These are phyloP conservation scores for Meloe dianella DNA, from an alignment of 2,888 invertebrate genomes.

Conservation along the genomic window DNA sequence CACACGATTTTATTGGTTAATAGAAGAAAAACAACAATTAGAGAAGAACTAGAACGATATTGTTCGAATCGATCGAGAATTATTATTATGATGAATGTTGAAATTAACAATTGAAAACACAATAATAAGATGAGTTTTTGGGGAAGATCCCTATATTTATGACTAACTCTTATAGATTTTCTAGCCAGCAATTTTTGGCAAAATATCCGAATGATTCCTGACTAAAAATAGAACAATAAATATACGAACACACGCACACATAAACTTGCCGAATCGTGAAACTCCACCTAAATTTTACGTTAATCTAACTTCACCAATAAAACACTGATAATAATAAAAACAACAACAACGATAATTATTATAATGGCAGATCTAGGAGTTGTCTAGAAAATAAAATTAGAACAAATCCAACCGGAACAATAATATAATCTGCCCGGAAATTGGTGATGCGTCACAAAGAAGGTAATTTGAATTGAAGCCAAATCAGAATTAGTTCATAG, in stretches of 20 bases:
- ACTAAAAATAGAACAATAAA: conserved; percentile 52
- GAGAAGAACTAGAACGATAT: neutral
- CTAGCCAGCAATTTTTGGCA: conserved; percentile 51
- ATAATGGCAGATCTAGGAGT: neutral
- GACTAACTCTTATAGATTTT: conserved; percentile 48
- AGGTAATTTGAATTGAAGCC: conserved; percentile 28
- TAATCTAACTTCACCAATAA: too few relatives aligned
- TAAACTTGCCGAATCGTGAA: too few relatives aligned
- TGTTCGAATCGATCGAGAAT: neutral
- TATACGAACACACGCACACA: neutral
- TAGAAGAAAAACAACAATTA: neutral
- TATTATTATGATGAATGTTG: neutral
- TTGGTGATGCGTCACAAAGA: conserved; percentile 16
- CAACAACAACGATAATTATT: too few relatives aligned
- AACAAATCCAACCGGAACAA: conserved; percentile 18
- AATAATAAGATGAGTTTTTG: conserved; percentile 33
- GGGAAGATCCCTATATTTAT: conserved; percentile 51
- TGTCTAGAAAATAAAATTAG: neutral
- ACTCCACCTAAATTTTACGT: too few relatives aligned
- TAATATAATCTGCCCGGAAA: conserved; percentile 19
- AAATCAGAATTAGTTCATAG: conserved; percentile 31
- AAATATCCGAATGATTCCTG: conserved; percentile 38
- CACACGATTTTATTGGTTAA: neutral
- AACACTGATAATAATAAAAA: too few relatives aligned
- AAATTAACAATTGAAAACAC: conserved; percentile 26